Evolutionary conservation across 1,140 invertebrate species (phyloP), one percentile per base, ranked within the genome.

Genomic region (Drosophila nebulosa): DNA sequence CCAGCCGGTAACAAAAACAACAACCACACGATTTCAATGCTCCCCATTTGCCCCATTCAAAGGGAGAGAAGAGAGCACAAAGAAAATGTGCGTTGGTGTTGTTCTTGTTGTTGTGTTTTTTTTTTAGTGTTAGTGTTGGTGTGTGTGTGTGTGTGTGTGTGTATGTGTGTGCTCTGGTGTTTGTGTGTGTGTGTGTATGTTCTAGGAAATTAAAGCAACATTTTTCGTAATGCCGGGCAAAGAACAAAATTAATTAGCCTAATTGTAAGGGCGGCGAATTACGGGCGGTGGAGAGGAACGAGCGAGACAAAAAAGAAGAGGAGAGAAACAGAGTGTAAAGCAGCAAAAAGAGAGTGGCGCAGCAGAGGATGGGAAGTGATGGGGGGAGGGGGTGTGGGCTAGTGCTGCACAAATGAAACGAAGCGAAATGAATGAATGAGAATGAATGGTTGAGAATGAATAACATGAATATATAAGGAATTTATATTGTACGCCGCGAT

Each of bases 181-280:
- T 5, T 52, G 14, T n/a, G 35, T 39, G 65, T 64, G 53, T 53
- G 59, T 46, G 30, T 60, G 52, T 55, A 72, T 36, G 50, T 55
- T 74, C 77, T 73, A 89, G 61, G 76, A 89, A 89, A 79, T 89
- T 89, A 89, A 89, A 86, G 80, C 74, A 81, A 85, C 78, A 89
- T 89, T 85, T 86, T 89, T 81, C 80, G 86, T 80, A 86, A 85
- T 90, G 74, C 74, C 75, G 51, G 75, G 66, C 86, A 81, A 89
- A 78, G 80, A 85, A 86, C 85, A 76, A 89, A 89, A 89, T 89
- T 89, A 85, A 89, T 89, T 89, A 86, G 78, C 85, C 86, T 89
- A 89, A 89, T 89, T 89, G 85, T 89, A 76, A 86, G 86, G 85
- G 85, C 84, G 79, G 84, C 62, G 68, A 60, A 65, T 52, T 46